Conservation (phyloP, 2,113 vertebrate species). For the Corvus hawaiiensis region DNA sequence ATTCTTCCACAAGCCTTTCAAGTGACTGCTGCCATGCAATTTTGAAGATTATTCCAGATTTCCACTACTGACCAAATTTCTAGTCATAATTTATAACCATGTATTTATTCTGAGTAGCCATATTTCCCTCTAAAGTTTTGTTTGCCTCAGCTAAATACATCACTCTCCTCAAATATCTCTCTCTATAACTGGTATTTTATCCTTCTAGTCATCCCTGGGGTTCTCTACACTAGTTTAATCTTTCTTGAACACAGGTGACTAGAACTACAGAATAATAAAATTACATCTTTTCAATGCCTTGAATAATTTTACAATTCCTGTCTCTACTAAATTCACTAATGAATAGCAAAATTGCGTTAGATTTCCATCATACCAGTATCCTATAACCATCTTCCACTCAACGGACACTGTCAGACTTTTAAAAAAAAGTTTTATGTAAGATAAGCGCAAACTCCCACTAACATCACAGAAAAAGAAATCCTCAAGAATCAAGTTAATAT, state of each 20-base stretch:
- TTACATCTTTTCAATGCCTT: background rate
- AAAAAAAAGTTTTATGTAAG: background rate
- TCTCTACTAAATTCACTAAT: background rate
- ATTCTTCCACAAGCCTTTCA: background rate
- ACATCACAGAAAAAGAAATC: background rate
- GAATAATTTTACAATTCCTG: background rate
- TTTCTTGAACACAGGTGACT: background rate
- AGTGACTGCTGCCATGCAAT: background rate
- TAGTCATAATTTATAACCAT: background rate
- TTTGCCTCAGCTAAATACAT: background rate
- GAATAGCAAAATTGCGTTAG: background rate
- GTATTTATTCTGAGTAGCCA: background rate
- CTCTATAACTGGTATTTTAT: background rate
- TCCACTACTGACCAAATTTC: background rate
- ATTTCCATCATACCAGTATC: background rate
- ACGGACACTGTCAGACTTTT: background rate
- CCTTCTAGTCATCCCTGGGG: background rate
- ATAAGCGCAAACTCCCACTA: background rate
- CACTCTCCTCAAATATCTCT: background rate
- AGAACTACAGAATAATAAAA: background rate
- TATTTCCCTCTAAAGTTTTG: background rate
- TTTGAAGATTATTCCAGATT: background rate
- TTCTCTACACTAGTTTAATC: background rate
- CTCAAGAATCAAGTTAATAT: background rate
- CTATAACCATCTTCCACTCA: background rate